Base-by-base conservation (phyloP, 53 echinoderm and acorn worm genomes). In the Patiria pectinifera region DNA sequence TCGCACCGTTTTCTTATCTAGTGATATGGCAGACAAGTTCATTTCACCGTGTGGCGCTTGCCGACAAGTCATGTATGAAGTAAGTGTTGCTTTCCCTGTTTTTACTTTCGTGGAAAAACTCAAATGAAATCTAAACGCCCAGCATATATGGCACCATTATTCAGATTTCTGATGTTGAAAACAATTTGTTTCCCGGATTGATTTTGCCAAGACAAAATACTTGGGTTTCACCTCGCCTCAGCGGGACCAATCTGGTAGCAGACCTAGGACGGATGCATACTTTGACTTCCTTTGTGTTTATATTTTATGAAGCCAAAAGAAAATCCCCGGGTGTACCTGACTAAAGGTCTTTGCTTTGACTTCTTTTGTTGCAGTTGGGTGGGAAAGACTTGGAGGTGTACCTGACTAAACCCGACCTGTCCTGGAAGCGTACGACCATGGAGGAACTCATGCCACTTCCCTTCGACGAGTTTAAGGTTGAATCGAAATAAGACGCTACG, bases 21-120 rank as follows among this genome's bases (percentile, higher is more conserved):
- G 98, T 78, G 98, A 98, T 89, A 77, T 98, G 10, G 91, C 69
- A 60, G 94, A 95, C 22, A 44, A 87, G 4, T 94, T 89, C 22
- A 82, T 95, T 23, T 63, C 93, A 59, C 98, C 98, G 45, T 98
- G 98, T 48, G 98, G 98, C 24, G 93, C 96, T 4, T 98, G 98
- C 86, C 92, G 98, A 78, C 98, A 98, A 87, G 93, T 98, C 49
- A 96, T 98, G 84, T 94, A 89, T 91, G 98, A 98, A 95, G 98
- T 98, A 91, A 74, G 96, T 2, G 11, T 84, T 62, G 23, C 10
- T 14, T 3, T 15, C 60, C 60, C 60, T 66, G 66, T 3, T 18
- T 66, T 66, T 66, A 35, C 35, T 66, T 18, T 16, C 3, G 15
- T 35, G 0, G 3, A 66, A 14, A 16, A 16, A 6, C 4, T 7